Percentiles rank a stretch among this genome's conserved stretches.
These are phyloP conservation scores for Rhinolophus ferrumequinum DNA, from an alignment of 2,113 vertebrate genomes.

Conservation along the genomic window DNA sequence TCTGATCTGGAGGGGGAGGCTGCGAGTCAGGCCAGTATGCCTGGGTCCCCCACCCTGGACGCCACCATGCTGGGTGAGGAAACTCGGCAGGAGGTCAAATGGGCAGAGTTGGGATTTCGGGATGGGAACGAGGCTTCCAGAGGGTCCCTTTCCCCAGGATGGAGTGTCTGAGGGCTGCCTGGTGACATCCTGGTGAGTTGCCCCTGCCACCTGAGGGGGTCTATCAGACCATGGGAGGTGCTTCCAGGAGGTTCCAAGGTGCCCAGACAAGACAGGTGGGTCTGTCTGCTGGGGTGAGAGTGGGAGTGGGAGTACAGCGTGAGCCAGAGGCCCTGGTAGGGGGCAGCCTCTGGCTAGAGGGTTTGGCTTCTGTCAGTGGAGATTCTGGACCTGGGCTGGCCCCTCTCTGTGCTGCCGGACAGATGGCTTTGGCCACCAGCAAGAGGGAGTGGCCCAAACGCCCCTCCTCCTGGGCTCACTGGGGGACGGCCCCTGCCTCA, in stretches of 20 bases:
- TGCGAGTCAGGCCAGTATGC: not conserved
- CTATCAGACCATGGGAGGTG: not conserved
- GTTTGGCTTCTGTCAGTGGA: not conserved
- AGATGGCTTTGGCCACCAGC: not conserved
- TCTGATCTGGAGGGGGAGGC: not conserved
- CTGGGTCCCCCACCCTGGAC: not conserved
- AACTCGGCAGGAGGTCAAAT: not conserved
- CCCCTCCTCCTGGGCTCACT: not conserved
- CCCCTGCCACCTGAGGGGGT: not conserved
- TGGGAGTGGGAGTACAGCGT: too few relatives aligned
- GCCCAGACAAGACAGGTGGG: not conserved
- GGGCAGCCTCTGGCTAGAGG: not conserved
- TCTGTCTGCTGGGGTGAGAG: rapidly evolving
- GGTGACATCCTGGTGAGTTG: not conserved
- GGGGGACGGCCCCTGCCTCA: not conserved
- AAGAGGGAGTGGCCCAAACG: not conserved
- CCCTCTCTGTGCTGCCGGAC: rapidly evolving
- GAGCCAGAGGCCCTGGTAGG: not conserved
- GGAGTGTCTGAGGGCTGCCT: not conserved
- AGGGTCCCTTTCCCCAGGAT: not conserved
- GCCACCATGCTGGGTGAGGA: not conserved
- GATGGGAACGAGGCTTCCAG: not conserved
- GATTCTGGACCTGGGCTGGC: not conserved
- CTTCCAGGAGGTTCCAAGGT: not conserved
- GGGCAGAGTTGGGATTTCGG: not conserved